Conservation (phyloP, 2,797 vertebrate genomes). For the Spinus pinus region DNA sequence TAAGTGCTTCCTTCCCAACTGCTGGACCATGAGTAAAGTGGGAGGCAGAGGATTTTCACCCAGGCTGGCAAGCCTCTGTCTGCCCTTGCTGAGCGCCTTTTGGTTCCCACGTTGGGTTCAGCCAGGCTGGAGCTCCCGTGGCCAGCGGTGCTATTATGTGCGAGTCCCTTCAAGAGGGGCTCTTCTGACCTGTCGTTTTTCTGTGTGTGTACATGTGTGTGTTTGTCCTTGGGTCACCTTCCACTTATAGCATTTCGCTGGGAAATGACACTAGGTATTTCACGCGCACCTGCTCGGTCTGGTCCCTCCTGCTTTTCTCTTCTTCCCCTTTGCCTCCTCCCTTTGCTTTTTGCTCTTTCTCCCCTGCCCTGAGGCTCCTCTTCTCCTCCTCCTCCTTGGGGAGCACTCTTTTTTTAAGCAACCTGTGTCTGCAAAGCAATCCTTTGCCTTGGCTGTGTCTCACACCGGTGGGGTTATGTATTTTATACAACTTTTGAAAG, state of each 20-base stretch:
- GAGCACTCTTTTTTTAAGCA: constrained; percentile 1
- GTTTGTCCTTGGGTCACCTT: constrained; percentile 74
- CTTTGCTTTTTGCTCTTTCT: constrained; percentile 35
- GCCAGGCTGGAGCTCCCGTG: neutral
- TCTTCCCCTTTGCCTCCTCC: constrained; percentile 9
- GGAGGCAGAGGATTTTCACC: neutral
- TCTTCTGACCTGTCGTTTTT: constrained; percentile 81
- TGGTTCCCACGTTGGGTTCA: neutral
- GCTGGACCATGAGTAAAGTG: neutral
- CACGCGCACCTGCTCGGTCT: constrained; percentile 46
- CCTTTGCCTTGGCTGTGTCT: constrained; percentile 15
- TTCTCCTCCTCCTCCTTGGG: constrained; percentile 25
- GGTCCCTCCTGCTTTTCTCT: constrained; percentile 48
- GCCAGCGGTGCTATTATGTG: neutral
- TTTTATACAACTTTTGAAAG: neutral
- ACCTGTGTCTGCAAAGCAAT: constrained; percentile 13
- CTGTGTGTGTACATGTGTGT: constrained; percentile 76
- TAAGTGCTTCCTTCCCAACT: neutral
- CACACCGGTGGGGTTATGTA: neutral
- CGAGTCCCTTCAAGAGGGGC: neutral
- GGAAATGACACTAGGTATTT: constrained; percentile 92
- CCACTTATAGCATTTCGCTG: constrained; percentile 87
- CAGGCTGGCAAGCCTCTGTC: neutral
- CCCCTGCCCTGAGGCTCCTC: neutral
- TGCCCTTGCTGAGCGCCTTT: neutral